Evolutionary conservation across 1,140 invertebrate species (phyloP), one percentile per base, ranked within the genome.

Genomic region (Bemisia tabaci): DNA sequence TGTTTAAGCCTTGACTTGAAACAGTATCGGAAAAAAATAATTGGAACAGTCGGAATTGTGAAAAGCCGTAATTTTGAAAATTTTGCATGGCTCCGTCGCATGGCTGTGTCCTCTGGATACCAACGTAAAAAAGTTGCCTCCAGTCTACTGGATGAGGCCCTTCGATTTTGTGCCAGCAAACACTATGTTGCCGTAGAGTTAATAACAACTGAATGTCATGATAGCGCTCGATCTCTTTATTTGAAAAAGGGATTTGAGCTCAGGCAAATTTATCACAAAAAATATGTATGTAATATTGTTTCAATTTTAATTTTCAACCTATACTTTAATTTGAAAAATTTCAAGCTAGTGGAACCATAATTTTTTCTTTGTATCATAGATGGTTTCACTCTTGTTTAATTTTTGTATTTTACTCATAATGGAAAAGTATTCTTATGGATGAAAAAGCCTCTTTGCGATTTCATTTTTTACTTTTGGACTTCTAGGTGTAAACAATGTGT

Each of bases 191-290:
- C 74, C 67, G 77, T 77, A 62, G 78, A 82, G 69, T 72, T 77
- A 21, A 77, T 79, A 0, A 79, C 79, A 22, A 81, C 82, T 0
- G 81, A 84, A 69, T 80, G 82, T 67, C 80, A 79, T 23, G 75
- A 80, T 33, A 76, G 73, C 66, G 81, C 78, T 26, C 72, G 77
- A 67, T 77, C 78, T 68, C 69, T 83, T 17, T 82, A 79, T 67
- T 70, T 79, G n/a, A 81, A 79, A 39, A 79, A 78, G 65, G 81
- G 79, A 21, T 84, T 84, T 69, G 79, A 82, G 68, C 71, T 82
- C 1, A 76, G 79, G 66, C 78, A 80, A 70, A 78, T 82, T 74
- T 82, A 82, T 67, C 77, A 81, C 62, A 80, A 79, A 65, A 74
- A 73, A 12, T 71, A 81, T 22, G n/a, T 82, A 11, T 77, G 79